Conservation (phyloP, 2,113 vertebrate genomes). For the Mastomys coucha region DNA sequence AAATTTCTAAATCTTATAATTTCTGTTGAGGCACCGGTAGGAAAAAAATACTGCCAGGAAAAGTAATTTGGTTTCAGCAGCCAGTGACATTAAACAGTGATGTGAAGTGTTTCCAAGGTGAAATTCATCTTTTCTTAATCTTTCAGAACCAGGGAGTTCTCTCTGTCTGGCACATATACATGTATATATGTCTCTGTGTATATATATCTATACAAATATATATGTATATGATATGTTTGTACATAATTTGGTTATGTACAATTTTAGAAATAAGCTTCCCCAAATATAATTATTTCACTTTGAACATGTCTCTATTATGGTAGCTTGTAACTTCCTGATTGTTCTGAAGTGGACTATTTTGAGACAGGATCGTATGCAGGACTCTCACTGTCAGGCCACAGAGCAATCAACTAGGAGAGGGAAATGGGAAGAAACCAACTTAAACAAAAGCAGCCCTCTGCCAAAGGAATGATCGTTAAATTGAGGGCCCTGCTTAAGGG, state of each 20-base stretch:
- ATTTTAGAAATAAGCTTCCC: slow-evolving; percentile 36
- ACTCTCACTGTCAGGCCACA: background rate
- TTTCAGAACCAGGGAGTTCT: background rate
- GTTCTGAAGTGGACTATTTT: background rate
- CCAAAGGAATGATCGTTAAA: background rate
- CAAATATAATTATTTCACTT: background rate
- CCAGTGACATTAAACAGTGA: background rate
- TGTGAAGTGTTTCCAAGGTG: background rate
- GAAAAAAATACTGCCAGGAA: background rate
- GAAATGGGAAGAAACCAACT: background rate
- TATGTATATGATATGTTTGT: no score
- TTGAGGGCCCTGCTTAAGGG: background rate
- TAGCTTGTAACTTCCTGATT: background rate
- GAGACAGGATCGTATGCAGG: background rate
- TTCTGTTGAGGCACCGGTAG: background rate
- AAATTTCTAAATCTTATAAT: background rate
- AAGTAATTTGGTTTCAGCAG: background rate
- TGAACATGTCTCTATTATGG: background rate
- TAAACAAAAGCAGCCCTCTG: background rate
- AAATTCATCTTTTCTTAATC: background rate
- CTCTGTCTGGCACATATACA: background rate
- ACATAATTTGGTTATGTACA: background rate
- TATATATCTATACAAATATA: background rate
- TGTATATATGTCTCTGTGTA: background rate
- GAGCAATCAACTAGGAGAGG: background rate